Conservation (phyloP, 2,113 vertebrate genomes). For the Toxotes jaculatrix region DNA sequence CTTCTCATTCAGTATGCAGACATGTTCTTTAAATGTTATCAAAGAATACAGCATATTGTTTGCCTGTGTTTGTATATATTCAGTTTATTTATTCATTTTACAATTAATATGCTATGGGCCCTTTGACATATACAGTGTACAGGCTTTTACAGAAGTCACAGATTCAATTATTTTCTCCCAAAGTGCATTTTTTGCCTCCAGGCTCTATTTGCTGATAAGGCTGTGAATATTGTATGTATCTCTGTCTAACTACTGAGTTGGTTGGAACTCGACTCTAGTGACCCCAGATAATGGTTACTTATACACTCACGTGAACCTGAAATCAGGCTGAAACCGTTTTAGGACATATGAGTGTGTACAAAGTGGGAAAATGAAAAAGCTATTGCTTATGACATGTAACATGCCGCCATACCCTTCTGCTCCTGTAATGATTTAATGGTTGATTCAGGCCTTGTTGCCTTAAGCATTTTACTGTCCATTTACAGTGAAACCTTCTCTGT, state of each 20-base stretch:
- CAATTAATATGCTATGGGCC: background rate
- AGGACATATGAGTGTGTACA: conserved; percentile 40
- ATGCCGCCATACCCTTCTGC: conserved; percentile 24
- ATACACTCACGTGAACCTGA: conserved; percentile 48
- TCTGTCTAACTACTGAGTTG: conserved; percentile 10
- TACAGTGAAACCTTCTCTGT: conserved; percentile 64
- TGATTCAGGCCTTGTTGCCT: conserved; percentile 46
- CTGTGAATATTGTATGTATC: conserved; percentile 14
- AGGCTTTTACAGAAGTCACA: conserved; percentile 9
- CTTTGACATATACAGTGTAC: background rate
- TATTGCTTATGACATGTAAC: conserved; percentile 40
- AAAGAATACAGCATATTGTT: background rate
- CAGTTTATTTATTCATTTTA: conserved; percentile 7
- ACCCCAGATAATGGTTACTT: conserved; percentile 55
- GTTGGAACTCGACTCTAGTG: conserved; percentile 44
- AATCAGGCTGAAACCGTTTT: conserved; percentile 58
- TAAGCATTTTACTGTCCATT: conserved; percentile 79
- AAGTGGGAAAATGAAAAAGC: conserved; percentile 59
- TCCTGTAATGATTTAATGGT: conserved; percentile 59
- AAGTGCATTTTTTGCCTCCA: conserved; percentile 40
- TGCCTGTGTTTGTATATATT: background rate
- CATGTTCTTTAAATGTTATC: conserved; percentile 13
- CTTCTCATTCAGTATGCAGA: background rate
- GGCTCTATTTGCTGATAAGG: conserved; percentile 24
- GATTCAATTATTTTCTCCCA: conserved; percentile 4